Evolutionary conservation across 2,797 vertebrate species (phyloP).

Genomic region (Notoglanidium macrostoma): DNA sequence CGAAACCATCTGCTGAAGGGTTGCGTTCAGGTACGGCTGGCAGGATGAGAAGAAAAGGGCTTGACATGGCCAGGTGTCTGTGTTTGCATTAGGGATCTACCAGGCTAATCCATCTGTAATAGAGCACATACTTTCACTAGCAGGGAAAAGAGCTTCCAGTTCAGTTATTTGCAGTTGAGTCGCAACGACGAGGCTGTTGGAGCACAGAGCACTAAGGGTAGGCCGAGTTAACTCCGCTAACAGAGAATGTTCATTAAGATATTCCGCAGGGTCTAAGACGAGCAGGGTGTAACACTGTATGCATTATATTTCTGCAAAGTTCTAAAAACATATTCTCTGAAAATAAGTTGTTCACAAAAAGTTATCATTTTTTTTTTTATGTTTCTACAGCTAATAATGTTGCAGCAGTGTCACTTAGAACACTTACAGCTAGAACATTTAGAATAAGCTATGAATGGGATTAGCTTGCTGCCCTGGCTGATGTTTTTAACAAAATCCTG

Average conservation of each 20-base stretch:
- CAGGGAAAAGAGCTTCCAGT: neutral
- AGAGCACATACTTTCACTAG: neutral
- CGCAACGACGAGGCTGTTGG: neutral
- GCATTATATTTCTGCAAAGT: neutral
- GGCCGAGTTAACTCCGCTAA: neutral
- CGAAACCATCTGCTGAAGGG: slow-evolving; percentile 60
- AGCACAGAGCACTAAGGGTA: neutral
- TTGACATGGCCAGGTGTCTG: slow-evolving; percentile 33
- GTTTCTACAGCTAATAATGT: neutral
- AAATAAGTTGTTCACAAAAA: neutral
- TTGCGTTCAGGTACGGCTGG: neutral
- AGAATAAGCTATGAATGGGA: neutral
- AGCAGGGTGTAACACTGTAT: neutral
- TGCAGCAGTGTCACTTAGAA: neutral
- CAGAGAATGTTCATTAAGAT: neutral
- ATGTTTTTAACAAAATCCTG: neutral
- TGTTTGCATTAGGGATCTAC: slow-evolving; percentile 8
- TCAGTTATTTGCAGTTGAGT: neutral
- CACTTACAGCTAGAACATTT: neutral
- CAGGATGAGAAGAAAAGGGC: neutral
- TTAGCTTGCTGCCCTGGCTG: neutral
- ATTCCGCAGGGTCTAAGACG: no score
- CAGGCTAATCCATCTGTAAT: slow-evolving; percentile 22
- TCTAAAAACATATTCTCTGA: neutral
- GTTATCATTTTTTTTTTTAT: no score